phyloP scores from a whole-genome alignment of 1,140 invertebrate species.

The Trichonephila clavata region DNA sequence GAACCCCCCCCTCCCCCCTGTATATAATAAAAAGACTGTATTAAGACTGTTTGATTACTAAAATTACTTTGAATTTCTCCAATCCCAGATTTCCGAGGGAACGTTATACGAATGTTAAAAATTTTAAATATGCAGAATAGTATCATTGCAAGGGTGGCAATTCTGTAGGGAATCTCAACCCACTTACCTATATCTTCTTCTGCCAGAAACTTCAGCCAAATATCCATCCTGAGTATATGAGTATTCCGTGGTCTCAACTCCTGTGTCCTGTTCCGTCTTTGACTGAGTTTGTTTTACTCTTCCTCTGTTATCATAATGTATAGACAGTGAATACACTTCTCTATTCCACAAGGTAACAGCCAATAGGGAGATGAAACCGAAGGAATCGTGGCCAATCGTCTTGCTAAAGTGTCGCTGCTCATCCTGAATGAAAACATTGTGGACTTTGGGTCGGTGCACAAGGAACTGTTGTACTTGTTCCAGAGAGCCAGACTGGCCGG shows the following conservation, averaged over 20 bases:
- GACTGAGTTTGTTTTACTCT: slow-evolving; percentile 83
- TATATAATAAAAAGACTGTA: no score
- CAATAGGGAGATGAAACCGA: slow-evolving; percentile 88
- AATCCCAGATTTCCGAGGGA: no score
- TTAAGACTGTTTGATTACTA: no score
- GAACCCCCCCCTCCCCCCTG: no score
- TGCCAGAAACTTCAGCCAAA: slow-evolving; percentile 84
- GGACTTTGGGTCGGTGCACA: slow-evolving; percentile 80
- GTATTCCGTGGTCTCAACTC: slow-evolving; percentile 77
- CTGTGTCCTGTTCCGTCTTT: slow-evolving; percentile 76
- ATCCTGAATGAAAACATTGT: slow-evolving; percentile 78
- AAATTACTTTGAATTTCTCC: no score
- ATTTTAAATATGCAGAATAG: no score
- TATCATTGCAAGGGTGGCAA: background rate
- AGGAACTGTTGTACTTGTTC: slow-evolving; percentile 87
- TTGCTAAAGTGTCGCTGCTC: slow-evolving; percentile 77
- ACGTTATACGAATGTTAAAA: no score
- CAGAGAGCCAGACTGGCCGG: slow-evolving; percentile 88
- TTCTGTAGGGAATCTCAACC: background rate
- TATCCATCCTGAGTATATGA: slow-evolving; percentile 80
- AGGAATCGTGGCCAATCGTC: slow-evolving; percentile 84
- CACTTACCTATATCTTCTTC: slow-evolving; percentile 88
- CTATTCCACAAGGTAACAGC: slow-evolving; percentile 78
- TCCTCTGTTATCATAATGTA: slow-evolving; percentile 89
- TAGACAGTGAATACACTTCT: slow-evolving; percentile 77